Percentiles rank a stretch among this genome's conserved stretches.
phyloP scores from a whole-genome alignment of 2,888 invertebrate genomes.

The Mesorhabditis spiculigera region DNA sequence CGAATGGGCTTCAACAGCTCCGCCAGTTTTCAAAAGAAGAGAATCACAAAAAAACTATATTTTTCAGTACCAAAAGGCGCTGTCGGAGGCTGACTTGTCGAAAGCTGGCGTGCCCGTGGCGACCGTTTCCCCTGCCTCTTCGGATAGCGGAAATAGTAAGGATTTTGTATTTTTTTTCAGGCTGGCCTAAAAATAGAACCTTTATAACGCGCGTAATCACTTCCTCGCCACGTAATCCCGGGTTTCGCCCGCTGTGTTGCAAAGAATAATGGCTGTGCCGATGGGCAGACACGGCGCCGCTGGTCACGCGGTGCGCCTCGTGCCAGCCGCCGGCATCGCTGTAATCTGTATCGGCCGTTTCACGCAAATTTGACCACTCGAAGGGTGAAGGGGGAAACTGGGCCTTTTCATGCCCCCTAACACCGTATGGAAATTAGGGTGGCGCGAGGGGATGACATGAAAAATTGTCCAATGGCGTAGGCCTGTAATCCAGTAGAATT shows the following conservation, averaged over 20 bases:
- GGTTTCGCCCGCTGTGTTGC: too few species aligned
- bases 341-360: neutral
- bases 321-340: neutral
- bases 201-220: neutral
- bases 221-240: neutral
- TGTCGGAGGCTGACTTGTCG: neutral
- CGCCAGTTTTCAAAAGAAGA: too few species aligned
- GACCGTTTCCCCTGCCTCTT: neutral
- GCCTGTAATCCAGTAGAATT: too few species aligned
- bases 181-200: neutral
- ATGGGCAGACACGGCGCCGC: neutral
- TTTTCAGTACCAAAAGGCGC: neutral
- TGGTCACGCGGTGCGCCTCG: neutral
- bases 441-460: too few species aligned
- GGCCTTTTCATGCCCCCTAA: neutral
- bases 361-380: neutral
- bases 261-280: too few species aligned
- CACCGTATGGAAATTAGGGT: too few species aligned
- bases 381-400: neutral
- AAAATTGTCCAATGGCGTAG: too few species aligned
- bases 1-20: too few species aligned
- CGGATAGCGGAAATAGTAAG: conserved; percentile 1
- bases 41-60: neutral
- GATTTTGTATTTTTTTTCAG: neutral
- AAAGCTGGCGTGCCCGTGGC: neutral